phyloP scores from a whole-genome alignment of 2,797 vertebrate species.

The Adrianichthys oophorus region DNA sequence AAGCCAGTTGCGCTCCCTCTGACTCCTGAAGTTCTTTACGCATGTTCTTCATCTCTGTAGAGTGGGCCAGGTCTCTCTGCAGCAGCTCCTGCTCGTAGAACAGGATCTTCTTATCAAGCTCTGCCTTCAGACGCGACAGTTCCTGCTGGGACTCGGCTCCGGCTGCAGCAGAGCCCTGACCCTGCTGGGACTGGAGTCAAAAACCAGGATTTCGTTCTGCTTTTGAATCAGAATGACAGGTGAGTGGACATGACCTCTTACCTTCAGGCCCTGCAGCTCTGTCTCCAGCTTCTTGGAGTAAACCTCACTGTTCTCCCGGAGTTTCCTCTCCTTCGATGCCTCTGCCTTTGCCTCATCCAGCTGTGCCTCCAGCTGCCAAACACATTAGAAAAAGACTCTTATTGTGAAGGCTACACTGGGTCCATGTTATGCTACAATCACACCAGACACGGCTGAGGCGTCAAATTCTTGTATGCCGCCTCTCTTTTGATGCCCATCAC shows the following conservation, averaged over 20 bases:
- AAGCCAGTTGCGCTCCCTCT: conserved; percentile 84
- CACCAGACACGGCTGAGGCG: no score
- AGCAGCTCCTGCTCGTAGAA: conserved; percentile 94
- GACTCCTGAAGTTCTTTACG: conserved; percentile 91
- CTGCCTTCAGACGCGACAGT: conserved; percentile 86
- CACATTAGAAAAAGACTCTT: conserved; percentile 20
- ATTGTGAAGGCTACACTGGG: conserved; percentile 16
- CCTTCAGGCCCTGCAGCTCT: conserved; percentile 92
- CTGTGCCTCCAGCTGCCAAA: conserved; percentile 86
- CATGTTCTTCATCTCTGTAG: conserved; percentile 87
- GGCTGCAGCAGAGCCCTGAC: conserved; percentile 71
- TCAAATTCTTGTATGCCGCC: no score
- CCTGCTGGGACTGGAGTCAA: conserved; percentile 83
- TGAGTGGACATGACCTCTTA: conserved; percentile 54
- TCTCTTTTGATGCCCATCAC: no score
- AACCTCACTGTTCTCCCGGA: conserved; percentile 90
- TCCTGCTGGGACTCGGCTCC: conserved; percentile 87
- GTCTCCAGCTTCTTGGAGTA: conserved; percentile 91
- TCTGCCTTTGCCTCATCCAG: conserved; percentile 87
- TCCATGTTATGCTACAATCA: not conserved
- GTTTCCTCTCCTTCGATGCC: conserved; percentile 91
- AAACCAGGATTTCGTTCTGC: not conserved
- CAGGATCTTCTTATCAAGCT: conserved; percentile 92
- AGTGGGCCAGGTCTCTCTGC: conserved; percentile 86
- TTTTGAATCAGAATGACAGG: no score